These are phyloP conservation scores for Aphis craccivora DNA, from an alignment of 1,140 invertebrate species.

Conservation along the genomic window DNA sequence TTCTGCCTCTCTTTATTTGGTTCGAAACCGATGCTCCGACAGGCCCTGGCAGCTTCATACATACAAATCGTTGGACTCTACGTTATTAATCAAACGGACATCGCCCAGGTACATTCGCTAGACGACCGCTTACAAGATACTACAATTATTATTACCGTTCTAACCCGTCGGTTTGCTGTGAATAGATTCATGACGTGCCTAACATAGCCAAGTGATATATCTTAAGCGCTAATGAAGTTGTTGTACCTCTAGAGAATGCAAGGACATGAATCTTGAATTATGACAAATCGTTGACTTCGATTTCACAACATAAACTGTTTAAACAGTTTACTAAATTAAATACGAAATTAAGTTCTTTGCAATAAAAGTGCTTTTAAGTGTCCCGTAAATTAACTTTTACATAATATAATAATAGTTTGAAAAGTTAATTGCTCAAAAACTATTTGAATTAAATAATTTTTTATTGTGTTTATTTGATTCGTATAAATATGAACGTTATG, in stretches of 20 bases:
- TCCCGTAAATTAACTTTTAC: not conserved
- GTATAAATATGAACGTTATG: not conserved
- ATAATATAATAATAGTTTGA: not conserved
- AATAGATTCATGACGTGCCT: conserved; percentile 14
- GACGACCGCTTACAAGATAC: conserved; percentile 33
- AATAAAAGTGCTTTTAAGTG: not conserved
- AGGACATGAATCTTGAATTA: not conserved
- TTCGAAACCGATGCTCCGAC: not conserved
- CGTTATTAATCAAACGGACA: conserved; percentile 50
- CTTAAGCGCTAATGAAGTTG: not conserved
- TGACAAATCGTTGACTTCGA: conserved; percentile 20
- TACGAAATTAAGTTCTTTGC: not conserved
- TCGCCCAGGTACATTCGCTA: not conserved
- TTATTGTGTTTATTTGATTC: not conserved
- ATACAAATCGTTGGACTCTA: conserved; percentile 35
- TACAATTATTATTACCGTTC: conserved; percentile 42
- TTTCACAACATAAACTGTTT: not conserved
- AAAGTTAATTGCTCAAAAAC: not conserved
- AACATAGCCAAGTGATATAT: not conserved
- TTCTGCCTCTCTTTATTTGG: conserved; percentile 21
- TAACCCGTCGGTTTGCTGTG: not conserved
- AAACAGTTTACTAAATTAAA: not conserved
- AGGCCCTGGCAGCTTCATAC: not conserved
- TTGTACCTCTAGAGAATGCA: not conserved
- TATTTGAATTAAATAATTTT: not conserved